Evolutionary conservation across 2,113 vertebrate species (phyloP).

Genomic region (Macquaria australasica): DNA sequence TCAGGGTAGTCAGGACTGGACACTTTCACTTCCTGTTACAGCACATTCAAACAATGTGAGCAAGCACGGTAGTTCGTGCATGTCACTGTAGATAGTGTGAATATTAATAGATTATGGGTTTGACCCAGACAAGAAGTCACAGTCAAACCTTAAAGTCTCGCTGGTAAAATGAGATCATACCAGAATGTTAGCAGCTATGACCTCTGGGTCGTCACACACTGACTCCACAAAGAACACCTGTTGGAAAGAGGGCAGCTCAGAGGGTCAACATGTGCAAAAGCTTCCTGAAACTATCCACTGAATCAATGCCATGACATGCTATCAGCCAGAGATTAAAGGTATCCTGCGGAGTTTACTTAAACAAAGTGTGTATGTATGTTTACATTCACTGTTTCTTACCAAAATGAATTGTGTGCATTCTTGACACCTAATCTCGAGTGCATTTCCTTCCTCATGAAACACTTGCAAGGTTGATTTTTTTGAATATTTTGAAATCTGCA

Average conservation of each 20-base stretch:
- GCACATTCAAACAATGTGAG: constrained; percentile 30
- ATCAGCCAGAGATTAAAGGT: not conserved
- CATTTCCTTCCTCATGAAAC: not conserved
- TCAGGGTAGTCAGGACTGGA: constrained; percentile 98
- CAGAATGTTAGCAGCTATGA: constrained; percentile 98
- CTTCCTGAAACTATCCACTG: not conserved
- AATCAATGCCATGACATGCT: too few relatives aligned
- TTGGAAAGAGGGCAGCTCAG: constrained; percentile 24
- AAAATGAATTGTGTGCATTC: not conserved
- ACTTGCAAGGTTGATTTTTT: not conserved
- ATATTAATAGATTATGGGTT: constrained; percentile 53
- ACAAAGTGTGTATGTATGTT: not conserved
- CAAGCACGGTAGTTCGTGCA: not conserved
- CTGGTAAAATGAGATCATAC: constrained; percentile 80
- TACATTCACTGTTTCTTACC: not conserved
- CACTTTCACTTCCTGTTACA: constrained; percentile 94
- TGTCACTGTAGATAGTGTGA: not conserved
- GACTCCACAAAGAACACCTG: constrained; percentile 99
- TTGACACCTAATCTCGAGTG: not conserved
- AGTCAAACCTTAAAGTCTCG: not conserved
- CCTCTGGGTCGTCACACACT: constrained; percentile 96
- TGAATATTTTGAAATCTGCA: too few relatives aligned
- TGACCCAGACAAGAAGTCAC: constrained; percentile 29
- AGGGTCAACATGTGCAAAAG: not conserved
- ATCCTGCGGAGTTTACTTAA: too few relatives aligned